A percentile compares a stretch with the other conserved stretches of the same genome.
These are phyloP conservation scores for Oxyruncus cristatus DNA, from an alignment of 2,113 vertebrate genomes.

Conservation along the genomic window DNA sequence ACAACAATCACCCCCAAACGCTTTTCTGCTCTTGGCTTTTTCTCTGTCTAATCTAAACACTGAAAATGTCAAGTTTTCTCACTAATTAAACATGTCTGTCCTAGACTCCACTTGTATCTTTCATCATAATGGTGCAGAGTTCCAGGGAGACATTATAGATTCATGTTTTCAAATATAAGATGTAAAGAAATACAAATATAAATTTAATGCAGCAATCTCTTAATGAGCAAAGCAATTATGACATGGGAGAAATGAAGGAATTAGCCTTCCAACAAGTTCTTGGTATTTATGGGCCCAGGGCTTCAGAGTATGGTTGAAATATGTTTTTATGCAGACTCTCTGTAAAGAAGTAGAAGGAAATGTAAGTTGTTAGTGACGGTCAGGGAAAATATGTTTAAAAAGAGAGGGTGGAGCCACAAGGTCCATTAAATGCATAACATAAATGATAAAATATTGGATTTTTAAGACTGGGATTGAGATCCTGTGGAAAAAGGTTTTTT, in stretches of 20 bases:
- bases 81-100: conserved; percentile 78
- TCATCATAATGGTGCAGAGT: conserved; percentile 64
- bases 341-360: background rate
- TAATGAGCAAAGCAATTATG: conserved; percentile 48
- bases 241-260: background rate
- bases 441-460: background rate
- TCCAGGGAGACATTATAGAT: conserved; percentile 74
- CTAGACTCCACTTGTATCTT: conserved; percentile 65
- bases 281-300: background rate
- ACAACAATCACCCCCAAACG: background rate
- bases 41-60: conserved; percentile 67
- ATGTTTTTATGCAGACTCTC: background rate
- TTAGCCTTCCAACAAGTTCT: background rate
- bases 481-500: background rate
- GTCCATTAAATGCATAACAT: background rate
- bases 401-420: background rate
- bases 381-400: background rate
- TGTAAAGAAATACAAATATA: conserved; percentile 65
- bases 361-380: background rate
- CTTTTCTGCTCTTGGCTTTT: conserved; percentile 67
- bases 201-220: conserved; percentile 47
- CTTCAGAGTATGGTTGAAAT: background rate
- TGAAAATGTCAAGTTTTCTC: conserved; percentile 79
- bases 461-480: background rate
- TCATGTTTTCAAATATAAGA: conserved; percentile 70